Evolutionary conservation across 2,113 vertebrate species (phyloP), one percentile per base, ranked within the genome.

Genomic region (Xyrauchen texanus): DNA sequence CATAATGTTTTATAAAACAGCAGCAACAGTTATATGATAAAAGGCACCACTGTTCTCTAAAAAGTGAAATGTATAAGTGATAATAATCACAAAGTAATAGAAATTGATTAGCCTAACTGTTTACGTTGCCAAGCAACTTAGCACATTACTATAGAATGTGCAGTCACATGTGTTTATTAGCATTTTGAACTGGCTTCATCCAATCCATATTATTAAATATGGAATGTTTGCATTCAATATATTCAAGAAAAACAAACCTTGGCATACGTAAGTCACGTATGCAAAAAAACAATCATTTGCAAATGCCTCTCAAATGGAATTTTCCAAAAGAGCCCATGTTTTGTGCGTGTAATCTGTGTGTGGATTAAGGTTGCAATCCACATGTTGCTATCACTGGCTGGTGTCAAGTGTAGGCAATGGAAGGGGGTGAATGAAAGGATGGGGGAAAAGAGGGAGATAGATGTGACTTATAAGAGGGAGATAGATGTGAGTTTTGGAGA

Each of bases 301-400:
- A 51, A 65, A 65, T 10, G n/a, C 61, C 47, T 11, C 21, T 52
- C 47, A 65, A 52, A 64, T 44, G 49, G 34, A 55, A 65, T 76
- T n/a, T 65, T 45, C 21, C 45, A 64, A 76, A 64, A 44, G 46
- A 65, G 8, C 21, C 47, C 46, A 76, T 3, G 71, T 34, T 62
- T 74, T 51, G 55, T 60, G 49, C 57, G 9, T 64, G 73, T 55
- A 76, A 76, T 65, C 73, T n/a, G 9, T 11, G 51, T 76, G 53
- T 65, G 73, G 73, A 76, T 76, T 65, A 55, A 10, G 49, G 47
- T 53, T 44, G 13, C 61, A 45, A 65, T 45, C 21, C 62, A 55
- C 65, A 65, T 76, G 51, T 8, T 11, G 13, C 13, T 2, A n/a
- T 34, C 49, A 76, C 16, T 15, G 61, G 21, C 61, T 65, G 51